Conservation (phyloP, 2,797 vertebrate genomes). For the Geotrypetes seraphini region DNA sequence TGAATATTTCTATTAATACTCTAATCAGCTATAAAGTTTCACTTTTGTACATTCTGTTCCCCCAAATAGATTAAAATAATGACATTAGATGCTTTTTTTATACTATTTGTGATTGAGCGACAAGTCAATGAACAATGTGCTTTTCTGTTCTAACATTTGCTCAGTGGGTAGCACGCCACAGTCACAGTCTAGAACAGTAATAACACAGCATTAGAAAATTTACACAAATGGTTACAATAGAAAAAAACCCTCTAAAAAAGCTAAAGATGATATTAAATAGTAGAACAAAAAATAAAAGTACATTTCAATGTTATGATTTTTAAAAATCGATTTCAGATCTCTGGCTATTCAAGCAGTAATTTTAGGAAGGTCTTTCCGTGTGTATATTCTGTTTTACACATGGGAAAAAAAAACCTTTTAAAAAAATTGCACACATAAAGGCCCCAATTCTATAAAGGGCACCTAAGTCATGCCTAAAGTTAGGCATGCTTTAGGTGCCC, state of each 20-base stretch:
- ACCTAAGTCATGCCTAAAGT: no score
- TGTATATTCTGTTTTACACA: no score
- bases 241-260: background rate
- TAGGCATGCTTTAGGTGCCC: no score
- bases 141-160: slow-evolving; percentile 19
- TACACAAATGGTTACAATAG: no score
- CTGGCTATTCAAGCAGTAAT: no score
- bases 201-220: slow-evolving; percentile 9
- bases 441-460: no score
- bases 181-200: slow-evolving; percentile 14
- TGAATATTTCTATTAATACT: no score
- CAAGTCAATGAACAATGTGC: slow-evolving; percentile 10
- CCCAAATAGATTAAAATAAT: slow-evolving; percentile 11
- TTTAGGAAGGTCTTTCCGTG: no score
- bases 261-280: no score
- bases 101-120: slow-evolving; percentile 26
- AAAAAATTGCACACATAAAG: no score
- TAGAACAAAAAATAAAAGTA: background rate
- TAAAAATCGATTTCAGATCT: background rate
- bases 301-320: background rate
- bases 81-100: slow-evolving; percentile 1
- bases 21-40: slow-evolving; percentile 18
- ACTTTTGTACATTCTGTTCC: slow-evolving; percentile 2
- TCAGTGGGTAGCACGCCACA: slow-evolving; percentile 12
- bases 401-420: no score